These are phyloP conservation scores for Larimichthys crocea DNA, from an alignment of 2,113 vertebrate species.

Conservation along the genomic window DNA sequence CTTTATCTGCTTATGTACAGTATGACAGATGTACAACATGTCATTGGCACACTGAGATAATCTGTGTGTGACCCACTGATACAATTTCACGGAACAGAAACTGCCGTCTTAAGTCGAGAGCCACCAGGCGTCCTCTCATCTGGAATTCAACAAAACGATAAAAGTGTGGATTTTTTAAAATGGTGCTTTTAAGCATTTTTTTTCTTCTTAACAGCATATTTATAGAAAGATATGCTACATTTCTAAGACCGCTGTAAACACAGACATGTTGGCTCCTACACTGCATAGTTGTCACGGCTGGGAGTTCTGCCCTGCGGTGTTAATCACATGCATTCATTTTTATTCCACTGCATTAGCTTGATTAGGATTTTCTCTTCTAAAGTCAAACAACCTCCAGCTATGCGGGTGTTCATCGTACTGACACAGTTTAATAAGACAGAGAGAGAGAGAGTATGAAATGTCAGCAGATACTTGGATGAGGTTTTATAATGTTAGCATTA, in stretches of 20 bases:
- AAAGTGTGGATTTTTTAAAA: not conserved
- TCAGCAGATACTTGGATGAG: conserved; percentile 10
- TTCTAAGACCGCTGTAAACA: conserved; percentile 7
- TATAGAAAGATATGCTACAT: not conserved
- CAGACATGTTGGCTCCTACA: conserved; percentile 20
- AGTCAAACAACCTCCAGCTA: conserved; percentile 47
- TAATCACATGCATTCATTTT: conserved; percentile 33
- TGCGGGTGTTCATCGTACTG: conserved; percentile 9
- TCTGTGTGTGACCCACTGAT: conserved; percentile 73
- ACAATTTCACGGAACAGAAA: conserved; percentile 47
- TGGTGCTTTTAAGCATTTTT: not conserved
- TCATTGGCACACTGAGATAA: conserved; percentile 59
- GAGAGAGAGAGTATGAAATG: conserved; percentile 1
- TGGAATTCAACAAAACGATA: conserved; percentile 22
- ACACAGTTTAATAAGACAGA: conserved; percentile 27
- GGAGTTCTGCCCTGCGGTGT: conserved; percentile 8
- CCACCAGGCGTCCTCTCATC: conserved; percentile 25
- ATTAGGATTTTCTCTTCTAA: conserved; percentile 30
- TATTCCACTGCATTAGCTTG: conserved; percentile 11
- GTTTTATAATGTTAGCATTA: conserved; percentile 27
- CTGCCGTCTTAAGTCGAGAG: conserved; percentile 33
- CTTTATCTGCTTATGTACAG: conserved; percentile 33
- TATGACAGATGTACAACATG: conserved; percentile 66
- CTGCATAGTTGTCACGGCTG: conserved; percentile 6
- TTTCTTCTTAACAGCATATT: not conserved